Percentiles rank a stretch among this genome's conserved stretches.
Conservation (phyloP, 2,113 vertebrate genomes). For the Callocephalon fimbriatum region DNA sequence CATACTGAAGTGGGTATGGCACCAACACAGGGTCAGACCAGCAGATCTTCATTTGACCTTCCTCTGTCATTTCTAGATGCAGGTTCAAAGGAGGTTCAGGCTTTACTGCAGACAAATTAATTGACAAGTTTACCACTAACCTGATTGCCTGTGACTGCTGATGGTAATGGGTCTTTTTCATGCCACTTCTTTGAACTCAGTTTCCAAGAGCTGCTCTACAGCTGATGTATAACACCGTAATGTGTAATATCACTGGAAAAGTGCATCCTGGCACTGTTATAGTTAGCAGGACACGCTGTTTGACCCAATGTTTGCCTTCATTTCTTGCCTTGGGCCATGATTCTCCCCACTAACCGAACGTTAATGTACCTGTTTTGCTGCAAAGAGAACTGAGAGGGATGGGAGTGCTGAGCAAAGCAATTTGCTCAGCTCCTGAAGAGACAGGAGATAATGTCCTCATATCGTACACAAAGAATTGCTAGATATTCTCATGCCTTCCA, state of each 20-base stretch:
- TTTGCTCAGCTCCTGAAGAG: background rate
- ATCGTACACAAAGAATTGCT: background rate
- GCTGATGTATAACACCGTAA: rapidly evolving
- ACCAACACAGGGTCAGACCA: conserved; percentile 76
- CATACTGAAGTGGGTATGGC: conserved; percentile 73
- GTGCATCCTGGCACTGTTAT: background rate
- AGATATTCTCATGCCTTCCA: background rate
- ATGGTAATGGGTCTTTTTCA: background rate
- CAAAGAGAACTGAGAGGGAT: background rate
- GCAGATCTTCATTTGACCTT: conserved; percentile 79
- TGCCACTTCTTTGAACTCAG: background rate
- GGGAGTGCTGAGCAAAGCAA: background rate
- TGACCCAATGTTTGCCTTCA: background rate
- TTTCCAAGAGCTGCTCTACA: background rate
- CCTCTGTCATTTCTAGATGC: conserved; percentile 79
- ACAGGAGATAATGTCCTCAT: background rate
- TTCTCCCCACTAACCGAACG: background rate
- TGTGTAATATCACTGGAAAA: background rate
- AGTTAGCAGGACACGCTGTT: background rate
- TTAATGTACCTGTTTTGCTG: background rate
- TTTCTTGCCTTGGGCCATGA: background rate
- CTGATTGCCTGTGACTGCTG: background rate
- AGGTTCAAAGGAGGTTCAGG: conserved; percentile 85
- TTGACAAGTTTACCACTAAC: background rate
- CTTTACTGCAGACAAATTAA: conserved; percentile 77